Base-by-base conservation (phyloP, 2,113 vertebrate genomes). In the Rhea americana region DNA sequence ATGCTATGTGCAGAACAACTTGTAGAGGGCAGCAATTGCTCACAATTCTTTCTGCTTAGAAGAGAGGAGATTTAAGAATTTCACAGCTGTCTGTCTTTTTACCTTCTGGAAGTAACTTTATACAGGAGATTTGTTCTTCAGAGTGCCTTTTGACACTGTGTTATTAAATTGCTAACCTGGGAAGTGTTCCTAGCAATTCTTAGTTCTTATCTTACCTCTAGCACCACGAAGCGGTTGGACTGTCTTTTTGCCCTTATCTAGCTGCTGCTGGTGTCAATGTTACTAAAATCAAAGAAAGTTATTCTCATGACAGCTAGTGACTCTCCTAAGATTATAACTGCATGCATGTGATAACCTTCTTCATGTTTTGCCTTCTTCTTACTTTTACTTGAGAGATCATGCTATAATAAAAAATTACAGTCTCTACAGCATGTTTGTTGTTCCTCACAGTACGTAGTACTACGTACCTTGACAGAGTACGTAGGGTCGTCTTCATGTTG, bases 1-100 rank as follows among this genome's bases (percentile, higher is more conserved):
- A 35, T 96, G 97, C 96, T 77, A 67, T 95, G 88, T 92, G 90
- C 87, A 86, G 11, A 59, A 11, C 72, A 73, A 73, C 97, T 96
- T 94, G 88, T 95, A 98, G 98, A 96, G 98, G 98, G 98, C 98
- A 98, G 98, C 95, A 97, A 43, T 86, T n/a, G 83, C 94, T 78
- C 58, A 68, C 61, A 17, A 22, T 94, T 97, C 20, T 43, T 13
- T 65, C 72, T 91, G 85, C 82, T n/a, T 15, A 45, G 53, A 47
- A 55, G 43, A 58, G 68, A 81, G 89, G 28, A 85, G 32, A 80
- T 51, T 82, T n/a, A 83, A 59, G 71, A 83, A 86, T 81, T 85
- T 77, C 61, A 43, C 51, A 13, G 15, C 12, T 65, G 37, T 3
- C 14, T 82, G 66, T 55, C 73, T 88, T 85, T 87, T 35, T 72